These are phyloP conservation scores for Eolophus roseicapilla DNA, from an alignment of 2,113 vertebrate genomes.

Conservation along the genomic window DNA sequence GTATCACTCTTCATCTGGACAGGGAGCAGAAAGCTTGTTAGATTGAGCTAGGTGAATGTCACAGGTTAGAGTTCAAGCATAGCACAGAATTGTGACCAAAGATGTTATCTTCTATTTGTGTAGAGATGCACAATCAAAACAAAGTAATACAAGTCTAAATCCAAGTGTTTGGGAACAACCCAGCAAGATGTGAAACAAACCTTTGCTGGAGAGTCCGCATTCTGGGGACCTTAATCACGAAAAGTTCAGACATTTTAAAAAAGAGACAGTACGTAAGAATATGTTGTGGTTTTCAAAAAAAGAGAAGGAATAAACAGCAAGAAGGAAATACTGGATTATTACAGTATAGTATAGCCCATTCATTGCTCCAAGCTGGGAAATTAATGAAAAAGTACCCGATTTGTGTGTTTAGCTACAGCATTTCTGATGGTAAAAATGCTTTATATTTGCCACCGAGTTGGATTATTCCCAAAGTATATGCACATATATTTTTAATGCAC, in stretches of 20 bases:
- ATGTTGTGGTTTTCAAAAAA: neutral
- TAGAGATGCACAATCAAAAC: slow-evolving; percentile 28
- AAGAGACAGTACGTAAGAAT: neutral
- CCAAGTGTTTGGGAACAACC: neutral
- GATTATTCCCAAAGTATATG: neutral
- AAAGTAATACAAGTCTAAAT: neutral
- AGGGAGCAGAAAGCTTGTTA: slow-evolving; percentile 69
- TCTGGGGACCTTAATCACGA: neutral
- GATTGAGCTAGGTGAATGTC: slow-evolving; percentile 74
- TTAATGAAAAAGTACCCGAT: neutral
- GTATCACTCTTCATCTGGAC: slow-evolving; percentile 70
- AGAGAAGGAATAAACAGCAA: neutral
- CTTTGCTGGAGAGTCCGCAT: neutral
- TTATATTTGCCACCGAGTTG: neutral
- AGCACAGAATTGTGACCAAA: slow-evolving; percentile 64
- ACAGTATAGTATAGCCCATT: neutral
- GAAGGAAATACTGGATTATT: neutral
- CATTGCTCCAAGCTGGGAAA: neutral
- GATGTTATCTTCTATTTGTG: slow-evolving; percentile 73
- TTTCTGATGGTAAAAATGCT: neutral
- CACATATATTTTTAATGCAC: neutral
- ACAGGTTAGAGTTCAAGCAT: slow-evolving; percentile 72
- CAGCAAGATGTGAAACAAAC: neutral
- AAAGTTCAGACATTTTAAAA: neutral
- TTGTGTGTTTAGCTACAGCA: neutral